Conservation (phyloP, 2,888 invertebrate genomes). For the Cerceris ruficornis region DNA sequence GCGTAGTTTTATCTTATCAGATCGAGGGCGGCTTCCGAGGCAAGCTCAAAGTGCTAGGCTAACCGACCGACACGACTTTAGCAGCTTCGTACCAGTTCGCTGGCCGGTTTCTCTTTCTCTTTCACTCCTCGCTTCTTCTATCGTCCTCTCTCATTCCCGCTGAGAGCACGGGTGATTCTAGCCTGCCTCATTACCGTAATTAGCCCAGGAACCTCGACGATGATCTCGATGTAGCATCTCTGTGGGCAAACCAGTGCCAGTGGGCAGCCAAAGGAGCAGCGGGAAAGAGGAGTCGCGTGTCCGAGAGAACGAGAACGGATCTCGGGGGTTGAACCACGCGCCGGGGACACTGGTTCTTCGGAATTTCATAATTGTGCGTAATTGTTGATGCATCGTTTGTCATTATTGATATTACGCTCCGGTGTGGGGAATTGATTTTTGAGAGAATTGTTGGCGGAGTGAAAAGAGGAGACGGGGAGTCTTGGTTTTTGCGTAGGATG, state of each 20-base stretch:
- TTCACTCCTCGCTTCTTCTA: no score
- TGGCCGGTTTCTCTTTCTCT: conserved; percentile 10
- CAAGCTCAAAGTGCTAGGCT: conserved; percentile 72
- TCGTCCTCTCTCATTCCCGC: neutral
- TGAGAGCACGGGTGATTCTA: conserved; percentile 57
- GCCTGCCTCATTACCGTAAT: conserved; percentile 76
- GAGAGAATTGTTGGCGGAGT: no score
- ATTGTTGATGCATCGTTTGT: no score
- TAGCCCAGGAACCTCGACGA: conserved; percentile 71
- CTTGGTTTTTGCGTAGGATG: no score
- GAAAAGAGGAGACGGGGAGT: no score
- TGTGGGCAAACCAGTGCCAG: conserved; percentile 31
- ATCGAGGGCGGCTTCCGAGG: conserved; percentile 71
- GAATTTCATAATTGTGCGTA: no score
- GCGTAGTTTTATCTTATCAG: conserved; percentile 71
- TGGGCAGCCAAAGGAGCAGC: conserved; percentile 28
- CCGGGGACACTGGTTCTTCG: neutral
- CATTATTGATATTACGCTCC: no score
- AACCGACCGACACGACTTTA: conserved; percentile 45
- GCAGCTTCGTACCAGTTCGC: conserved; percentile 15
- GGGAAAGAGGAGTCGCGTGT: conserved; percentile 58
- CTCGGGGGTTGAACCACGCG: neutral
- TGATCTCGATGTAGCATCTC: conserved; percentile 72
- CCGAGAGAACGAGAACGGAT: conserved; percentile 7
- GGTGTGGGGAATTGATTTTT: no score